These are phyloP conservation scores for Argentina silus DNA, from an alignment of 2,797 vertebrate species.

Conservation along the genomic window DNA sequence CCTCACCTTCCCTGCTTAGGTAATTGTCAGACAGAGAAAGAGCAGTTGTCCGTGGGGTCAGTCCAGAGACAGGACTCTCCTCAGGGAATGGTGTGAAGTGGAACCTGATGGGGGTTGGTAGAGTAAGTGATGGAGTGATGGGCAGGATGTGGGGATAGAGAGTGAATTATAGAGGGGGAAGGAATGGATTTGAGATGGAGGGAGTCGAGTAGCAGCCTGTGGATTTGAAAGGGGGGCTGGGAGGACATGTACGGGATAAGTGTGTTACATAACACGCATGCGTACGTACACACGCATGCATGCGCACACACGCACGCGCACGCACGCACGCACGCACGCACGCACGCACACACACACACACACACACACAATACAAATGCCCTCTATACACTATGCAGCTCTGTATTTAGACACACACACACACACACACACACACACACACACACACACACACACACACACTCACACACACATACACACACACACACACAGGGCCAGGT, in stretches of 20 bases:
- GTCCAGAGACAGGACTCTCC: background rate
- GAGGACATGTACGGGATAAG: background rate
- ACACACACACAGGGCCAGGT: background rate
- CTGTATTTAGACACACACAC: too few relatives aligned
- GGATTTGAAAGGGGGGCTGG: background rate
- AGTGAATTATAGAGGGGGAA: background rate
- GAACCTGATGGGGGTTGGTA: slow-evolving; percentile 6
- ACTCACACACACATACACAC: too few relatives aligned
- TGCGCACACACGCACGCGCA: too few relatives aligned
- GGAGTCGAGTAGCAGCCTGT: background rate
- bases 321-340: too few relatives aligned
- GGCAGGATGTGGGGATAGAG: slow-evolving; percentile 4
- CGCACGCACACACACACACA: too few relatives aligned
- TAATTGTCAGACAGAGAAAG: background rate
- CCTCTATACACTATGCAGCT: too few relatives aligned
- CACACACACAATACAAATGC: too few relatives aligned
- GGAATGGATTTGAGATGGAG: background rate
- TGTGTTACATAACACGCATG: background rate
- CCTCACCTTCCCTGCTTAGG: background rate
- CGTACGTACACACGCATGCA: background rate
- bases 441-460: too few relatives aligned
- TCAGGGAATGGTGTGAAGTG: background rate
- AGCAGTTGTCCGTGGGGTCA: background rate
- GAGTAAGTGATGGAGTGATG: background rate
- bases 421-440: too few relatives aligned